Evolutionary conservation across 1,140 invertebrate genomes (phyloP).

Genomic region (Drosophila sp.): DNA sequence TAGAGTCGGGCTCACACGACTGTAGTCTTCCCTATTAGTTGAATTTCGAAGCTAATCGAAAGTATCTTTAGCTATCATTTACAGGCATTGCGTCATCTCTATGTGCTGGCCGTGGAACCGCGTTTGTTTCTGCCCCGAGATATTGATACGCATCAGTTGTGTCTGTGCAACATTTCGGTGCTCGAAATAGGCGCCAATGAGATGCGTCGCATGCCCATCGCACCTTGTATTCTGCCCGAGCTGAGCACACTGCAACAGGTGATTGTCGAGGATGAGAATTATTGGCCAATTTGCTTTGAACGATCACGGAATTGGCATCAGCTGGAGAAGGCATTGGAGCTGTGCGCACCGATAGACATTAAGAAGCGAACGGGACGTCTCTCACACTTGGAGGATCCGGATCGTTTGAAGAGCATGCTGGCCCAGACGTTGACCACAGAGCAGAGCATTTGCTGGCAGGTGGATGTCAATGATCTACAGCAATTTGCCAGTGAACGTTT

Average conservation of each 20-base stretch:
- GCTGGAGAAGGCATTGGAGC: constrained; percentile 89
- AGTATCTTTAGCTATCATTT: constrained; percentile 89
- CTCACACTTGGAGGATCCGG: constrained; percentile 94
- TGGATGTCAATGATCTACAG: constrained; percentile 88
- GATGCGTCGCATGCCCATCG: constrained; percentile 84
- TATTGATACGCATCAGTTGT: constrained; percentile 91
- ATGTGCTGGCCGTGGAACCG: constrained; percentile 96
- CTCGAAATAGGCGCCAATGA: constrained; percentile 71
- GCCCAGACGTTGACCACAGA: constrained; percentile 93
- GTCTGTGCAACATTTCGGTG: constrained; percentile 90
- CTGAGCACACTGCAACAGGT: constrained; percentile 91
- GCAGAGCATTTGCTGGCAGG: constrained; percentile 85
- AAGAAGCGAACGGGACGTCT: constrained; percentile 96
- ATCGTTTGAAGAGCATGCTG: constrained; percentile 93
- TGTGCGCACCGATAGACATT: constrained; percentile 91
- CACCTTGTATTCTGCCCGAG: constrained; percentile 95
- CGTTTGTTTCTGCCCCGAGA: constrained; percentile 94
- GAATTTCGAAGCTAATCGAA: constrained; percentile 86
- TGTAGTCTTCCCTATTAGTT: too few relatives aligned
- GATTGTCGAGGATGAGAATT: constrained; percentile 92
- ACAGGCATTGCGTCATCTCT: constrained; percentile 97
- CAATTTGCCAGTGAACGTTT: constrained; percentile 89
- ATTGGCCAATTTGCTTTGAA: constrained; percentile 94
- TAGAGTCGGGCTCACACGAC: background rate
- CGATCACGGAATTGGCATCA: constrained; percentile 93